These are phyloP conservation scores for Xanthorhoe designata DNA, from an alignment of 2,888 invertebrate species.

Conservation along the genomic window DNA sequence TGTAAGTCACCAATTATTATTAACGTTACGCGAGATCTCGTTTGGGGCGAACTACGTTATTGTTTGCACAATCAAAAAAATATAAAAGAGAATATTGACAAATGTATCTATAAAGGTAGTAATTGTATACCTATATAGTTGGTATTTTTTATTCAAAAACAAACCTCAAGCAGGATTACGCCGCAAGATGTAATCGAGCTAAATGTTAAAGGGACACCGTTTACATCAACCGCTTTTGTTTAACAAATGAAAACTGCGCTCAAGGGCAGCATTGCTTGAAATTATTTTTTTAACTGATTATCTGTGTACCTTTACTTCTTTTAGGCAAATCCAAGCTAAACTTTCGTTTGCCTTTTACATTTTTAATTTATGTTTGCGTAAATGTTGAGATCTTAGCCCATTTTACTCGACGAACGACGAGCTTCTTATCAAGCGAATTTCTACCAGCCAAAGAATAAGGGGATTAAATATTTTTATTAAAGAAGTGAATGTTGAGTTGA, in stretches of 20 bases:
- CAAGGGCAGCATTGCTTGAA: conserved; percentile 59
- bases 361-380: conserved; percentile 19
- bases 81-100: conserved; percentile 20
- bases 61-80: conserved; percentile 19
- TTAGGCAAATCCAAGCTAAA: conserved; percentile 10
- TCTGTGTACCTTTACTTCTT: conserved; percentile 33
- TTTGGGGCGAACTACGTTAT: too few relatives aligned
- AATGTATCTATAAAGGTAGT: conserved; percentile 11
- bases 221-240: conserved; percentile 76
- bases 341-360: conserved; percentile 20
- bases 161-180: conserved; percentile 56
- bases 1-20: too few relatives aligned
- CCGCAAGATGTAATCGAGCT: conserved; percentile 70
- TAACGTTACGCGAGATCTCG: too few relatives aligned
- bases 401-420: conserved; percentile 5
- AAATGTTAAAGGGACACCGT: conserved; percentile 72
- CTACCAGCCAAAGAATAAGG: background rate
- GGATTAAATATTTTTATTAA: background rate
- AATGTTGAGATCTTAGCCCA: conserved; percentile 4
- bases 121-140: conserved; percentile 8
- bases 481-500: background rate
- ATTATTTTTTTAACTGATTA: conserved; percentile 57
- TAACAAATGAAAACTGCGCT: conserved; percentile 75
- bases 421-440: background rate
- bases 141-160: conserved; percentile 52